These are phyloP conservation scores for Lagocephalus sceleratus DNA, from an alignment of 2,797 vertebrate species.

Conservation along the genomic window DNA sequence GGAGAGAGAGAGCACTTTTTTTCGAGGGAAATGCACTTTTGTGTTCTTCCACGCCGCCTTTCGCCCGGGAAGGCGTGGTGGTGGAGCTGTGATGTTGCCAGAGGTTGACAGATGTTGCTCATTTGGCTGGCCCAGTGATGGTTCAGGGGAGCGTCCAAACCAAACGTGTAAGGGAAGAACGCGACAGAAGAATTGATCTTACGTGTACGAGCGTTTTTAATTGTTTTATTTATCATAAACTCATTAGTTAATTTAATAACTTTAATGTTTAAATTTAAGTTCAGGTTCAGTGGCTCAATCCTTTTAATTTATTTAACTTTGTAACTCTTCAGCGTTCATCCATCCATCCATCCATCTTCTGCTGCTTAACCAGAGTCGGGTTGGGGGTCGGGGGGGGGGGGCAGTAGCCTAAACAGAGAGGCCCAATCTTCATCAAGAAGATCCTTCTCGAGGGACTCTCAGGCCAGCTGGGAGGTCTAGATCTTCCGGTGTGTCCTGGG, in stretches of 20 bases:
- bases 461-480: too few species aligned
- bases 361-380: too few species aligned
- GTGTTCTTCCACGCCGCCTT: constrained; percentile 6
- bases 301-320: background rate
- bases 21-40: constrained; percentile 21
- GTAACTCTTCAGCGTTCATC: constrained; percentile 2
- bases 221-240: constrained; percentile 33
- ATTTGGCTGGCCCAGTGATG: constrained; percentile 77
- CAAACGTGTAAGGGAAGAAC: constrained; percentile 41
- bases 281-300: constrained; percentile 3
- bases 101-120: background rate
- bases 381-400: too few species aligned
- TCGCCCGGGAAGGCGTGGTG: background rate
- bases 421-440: too few species aligned
- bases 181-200: constrained; percentile 10
- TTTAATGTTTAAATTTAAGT: constrained; percentile 1
- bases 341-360: too few species aligned
- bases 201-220: constrained; percentile 17
- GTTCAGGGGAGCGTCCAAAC: constrained; percentile 47
- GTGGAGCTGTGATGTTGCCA: background rate
- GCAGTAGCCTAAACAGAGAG: too few species aligned
- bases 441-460: too few species aligned
- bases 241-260: constrained; percentile 2
- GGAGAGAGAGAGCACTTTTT: constrained; percentile 1
- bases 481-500: too few species aligned